Conservation (phyloP, 2,113 vertebrate genomes). For the Vimba vimba region DNA sequence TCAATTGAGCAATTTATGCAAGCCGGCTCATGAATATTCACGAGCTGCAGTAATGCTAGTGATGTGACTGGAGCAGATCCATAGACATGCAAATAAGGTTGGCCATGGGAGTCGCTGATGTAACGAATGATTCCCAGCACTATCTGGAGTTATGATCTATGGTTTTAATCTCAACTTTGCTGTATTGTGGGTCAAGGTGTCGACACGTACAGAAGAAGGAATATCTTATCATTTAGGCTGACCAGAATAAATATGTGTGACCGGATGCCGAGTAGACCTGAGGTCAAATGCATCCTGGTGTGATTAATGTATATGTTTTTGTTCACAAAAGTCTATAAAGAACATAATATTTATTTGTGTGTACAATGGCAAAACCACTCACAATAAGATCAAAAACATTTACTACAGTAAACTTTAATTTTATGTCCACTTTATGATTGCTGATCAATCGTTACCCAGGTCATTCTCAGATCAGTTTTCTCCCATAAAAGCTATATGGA, state of each 20-base stretch:
- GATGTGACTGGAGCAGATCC: constrained; percentile 59
- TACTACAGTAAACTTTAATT: background rate
- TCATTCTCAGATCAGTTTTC: background rate
- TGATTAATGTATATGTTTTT: background rate
- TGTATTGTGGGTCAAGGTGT: background rate
- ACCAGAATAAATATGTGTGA: background rate
- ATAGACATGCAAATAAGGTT: constrained; percentile 21
- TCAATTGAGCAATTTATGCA: constrained; percentile 73
- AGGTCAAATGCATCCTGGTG: background rate
- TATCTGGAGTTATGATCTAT: constrained; percentile 1
- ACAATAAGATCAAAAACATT: background rate
- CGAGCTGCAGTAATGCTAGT: constrained; percentile 62
- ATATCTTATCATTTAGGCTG: background rate
- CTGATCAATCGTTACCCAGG: background rate
- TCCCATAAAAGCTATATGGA: background rate
- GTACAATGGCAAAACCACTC: background rate
- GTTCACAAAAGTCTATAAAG: background rate
- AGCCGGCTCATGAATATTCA: constrained; percentile 74
- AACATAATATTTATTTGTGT: background rate
- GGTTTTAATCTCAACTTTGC: background rate
- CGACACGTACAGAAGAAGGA: background rate
- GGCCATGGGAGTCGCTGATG: background rate
- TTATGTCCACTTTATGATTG: background rate
- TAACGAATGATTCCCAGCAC: background rate
- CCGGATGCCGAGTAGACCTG: background rate